Base-by-base conservation (phyloP, 2,797 vertebrate genomes). In the Sebastolobus altivelis region DNA sequence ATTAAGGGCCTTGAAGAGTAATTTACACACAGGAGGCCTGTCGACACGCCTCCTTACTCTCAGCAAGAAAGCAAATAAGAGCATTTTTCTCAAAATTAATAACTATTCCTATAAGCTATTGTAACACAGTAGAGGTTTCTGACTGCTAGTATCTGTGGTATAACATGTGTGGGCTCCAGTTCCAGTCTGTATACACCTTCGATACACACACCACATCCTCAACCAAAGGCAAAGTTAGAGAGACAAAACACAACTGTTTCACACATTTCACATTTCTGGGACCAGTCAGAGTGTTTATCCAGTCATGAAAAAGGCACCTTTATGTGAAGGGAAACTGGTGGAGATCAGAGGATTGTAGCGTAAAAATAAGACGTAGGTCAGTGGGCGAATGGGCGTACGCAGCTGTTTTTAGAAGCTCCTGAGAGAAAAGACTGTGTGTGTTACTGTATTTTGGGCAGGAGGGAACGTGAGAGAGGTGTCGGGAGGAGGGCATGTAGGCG, bases 401-500 rank as follows among this genome's bases (percentile, higher is more conserved):
- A 18, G 70, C 70, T 89, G 75, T 91, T 91, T 93, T 92, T 88
- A 85, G 87, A 87, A 55, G 71, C 69, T 75, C 37, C 77, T 63
- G 65, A 66, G 60, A 87, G 86, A 85, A 67, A 49, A 61, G 71
- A 11, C 54, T 74, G 79, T 43, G 65, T 83, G 86, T 85, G 75
- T 87, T 81, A 77, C 85, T 89, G 80, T 92, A 86, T 90, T 88
- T 89, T 56, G 33, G 56, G 65, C 25, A 52, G 72, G 72, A 74
- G 76, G 60, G 80, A 83, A 89, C 37, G 33, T 89, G 87, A 89
- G 75, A 87, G 86, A 85, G 56, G 69, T 88, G 84, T 83, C 62
- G 72, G 80, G 68, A 75, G 80, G 80, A 87, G 87, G 77, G 67
- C 38, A 62, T 35, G 70, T 66, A 55, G 79, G 84, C 52, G 56